Base-by-base conservation (phyloP, 2,113 vertebrate genomes). In the Steatornis caripensis region DNA sequence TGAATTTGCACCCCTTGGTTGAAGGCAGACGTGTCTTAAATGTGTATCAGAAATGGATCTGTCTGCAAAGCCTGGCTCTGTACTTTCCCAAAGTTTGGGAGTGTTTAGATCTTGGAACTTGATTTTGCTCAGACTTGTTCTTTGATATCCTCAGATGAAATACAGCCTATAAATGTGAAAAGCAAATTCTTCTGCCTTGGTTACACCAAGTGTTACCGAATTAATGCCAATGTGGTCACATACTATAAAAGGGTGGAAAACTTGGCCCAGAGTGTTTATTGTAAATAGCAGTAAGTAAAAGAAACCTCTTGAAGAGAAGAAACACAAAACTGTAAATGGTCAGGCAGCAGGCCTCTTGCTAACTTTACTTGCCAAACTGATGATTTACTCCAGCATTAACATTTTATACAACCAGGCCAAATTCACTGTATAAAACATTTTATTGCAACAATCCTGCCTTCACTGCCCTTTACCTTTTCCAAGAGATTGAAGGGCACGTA, bases 101-200 rank as follows among this genome's bases (percentile, higher is more conserved):
- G 11, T 21, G 11, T 65, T 95, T 90, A 41, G 79, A 48, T 88
- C n/a, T 81, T 80, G 41, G 54, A 78, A 88, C 39, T 36, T 88
- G 74, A 57, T 93, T 96, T 95, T 83, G 55, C 71, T 93, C 54
- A 92, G 29, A 19, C 30, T 80, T 88, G 32, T 84, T 88, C 79
- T 91, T 93, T 94, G 62, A 84, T 77, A 92, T 88, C 39, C 30
- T 86, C 32, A n/a, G 60, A 88, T 75, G 85, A 96, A 94, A 92
- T 51, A 49, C 41, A 72, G 43, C 22, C 49, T 89, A 21, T 68
- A 81, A 90, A 92, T 29, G 39, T 74, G 88, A 86, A 82, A 65
- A 87, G 55, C 49, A 96, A 93, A 91, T 96, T 89, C 74, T 88
- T 91, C 60, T 84, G 83, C 43, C 48, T 81, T 41, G 45, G 71